Conservation (phyloP, 1,140 invertebrate genomes). For the Scylla paramamosain region DNA sequence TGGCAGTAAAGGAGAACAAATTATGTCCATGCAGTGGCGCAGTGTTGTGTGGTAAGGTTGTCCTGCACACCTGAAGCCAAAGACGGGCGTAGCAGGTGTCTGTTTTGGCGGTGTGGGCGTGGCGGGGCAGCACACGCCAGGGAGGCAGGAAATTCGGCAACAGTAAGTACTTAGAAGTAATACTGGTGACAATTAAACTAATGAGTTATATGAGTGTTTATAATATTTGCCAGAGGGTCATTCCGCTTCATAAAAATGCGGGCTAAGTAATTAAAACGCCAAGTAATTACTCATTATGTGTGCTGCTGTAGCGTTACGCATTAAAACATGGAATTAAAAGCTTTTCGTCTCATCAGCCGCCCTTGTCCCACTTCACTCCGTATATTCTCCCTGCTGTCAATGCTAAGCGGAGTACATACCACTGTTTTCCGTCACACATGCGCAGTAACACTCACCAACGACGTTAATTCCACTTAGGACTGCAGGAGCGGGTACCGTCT, state of each 20-base stretch:
- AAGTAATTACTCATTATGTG: constrained; percentile 24
- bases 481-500: no score
- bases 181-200: background rate
- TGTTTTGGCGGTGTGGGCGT: no score
- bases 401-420: background rate
- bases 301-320: background rate
- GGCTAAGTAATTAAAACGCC: constrained; percentile 22
- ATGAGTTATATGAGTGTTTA: constrained; percentile 11
- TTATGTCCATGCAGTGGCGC: no score
- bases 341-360: background rate
- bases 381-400: background rate
- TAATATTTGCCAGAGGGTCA: constrained; percentile 4
- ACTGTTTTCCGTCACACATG: background rate
- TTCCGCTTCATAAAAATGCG: background rate
- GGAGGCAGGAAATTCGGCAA: background rate
- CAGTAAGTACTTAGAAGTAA: background rate
- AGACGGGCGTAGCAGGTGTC: no score
- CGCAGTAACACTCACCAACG: no score
- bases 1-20: no score
- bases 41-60: no score
- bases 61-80: no score
- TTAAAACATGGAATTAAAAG: constrained; percentile 15
- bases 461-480: no score
- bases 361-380: background rate
- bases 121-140: background rate